Evolutionary conservation across 2,113 vertebrate genomes (phyloP).

Genomic region (Gorsachius goisagi): DNA sequence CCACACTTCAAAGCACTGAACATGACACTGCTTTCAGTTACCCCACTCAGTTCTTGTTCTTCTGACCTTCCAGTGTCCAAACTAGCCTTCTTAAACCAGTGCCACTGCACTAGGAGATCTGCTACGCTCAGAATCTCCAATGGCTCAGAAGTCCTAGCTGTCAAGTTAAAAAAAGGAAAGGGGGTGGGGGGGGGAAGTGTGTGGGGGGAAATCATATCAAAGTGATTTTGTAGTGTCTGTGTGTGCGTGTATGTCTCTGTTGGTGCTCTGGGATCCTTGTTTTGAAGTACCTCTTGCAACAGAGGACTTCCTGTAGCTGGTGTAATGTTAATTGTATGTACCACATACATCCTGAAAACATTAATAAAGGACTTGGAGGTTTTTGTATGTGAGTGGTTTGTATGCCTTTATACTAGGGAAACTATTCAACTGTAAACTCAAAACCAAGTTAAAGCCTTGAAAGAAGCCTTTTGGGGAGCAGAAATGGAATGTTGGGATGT

Average conservation of each 20-base stretch:
- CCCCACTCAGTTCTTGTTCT: not conserved
- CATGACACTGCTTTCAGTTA: slow-evolving; percentile 20
- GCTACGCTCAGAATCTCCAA: slow-evolving; percentile 21
- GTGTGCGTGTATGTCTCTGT: slow-evolving; percentile 58
- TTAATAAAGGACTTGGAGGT: slow-evolving; percentile 78
- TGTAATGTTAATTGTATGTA: slow-evolving; percentile 70
- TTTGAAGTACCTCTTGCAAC: slow-evolving; percentile 52
- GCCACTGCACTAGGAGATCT: slow-evolving; percentile 52
- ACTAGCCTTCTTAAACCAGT: slow-evolving; percentile 63
- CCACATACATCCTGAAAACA: slow-evolving; percentile 61
- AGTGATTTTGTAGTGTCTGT: slow-evolving; percentile 69
- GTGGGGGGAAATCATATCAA: slow-evolving; percentile 31
- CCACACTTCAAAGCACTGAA: not conserved
- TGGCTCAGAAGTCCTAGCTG: slow-evolving; percentile 50
- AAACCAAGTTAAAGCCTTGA: not conserved
- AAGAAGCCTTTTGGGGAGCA: not conserved
- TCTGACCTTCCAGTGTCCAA: slow-evolving; percentile 51
- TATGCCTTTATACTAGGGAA: not conserved
- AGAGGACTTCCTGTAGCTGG: slow-evolving; percentile 65
- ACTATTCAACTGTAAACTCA: not conserved
- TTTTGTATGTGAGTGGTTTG: slow-evolving; percentile 70
- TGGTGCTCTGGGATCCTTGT: slow-evolving; percentile 68
- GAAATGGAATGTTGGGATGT: not conserved
- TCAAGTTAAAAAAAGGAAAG: not conserved
- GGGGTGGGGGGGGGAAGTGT: too few species aligned